Evolutionary conservation across 2,888 invertebrate genomes (phyloP).

Genomic region (Lasioglossum marginatum): DNA sequence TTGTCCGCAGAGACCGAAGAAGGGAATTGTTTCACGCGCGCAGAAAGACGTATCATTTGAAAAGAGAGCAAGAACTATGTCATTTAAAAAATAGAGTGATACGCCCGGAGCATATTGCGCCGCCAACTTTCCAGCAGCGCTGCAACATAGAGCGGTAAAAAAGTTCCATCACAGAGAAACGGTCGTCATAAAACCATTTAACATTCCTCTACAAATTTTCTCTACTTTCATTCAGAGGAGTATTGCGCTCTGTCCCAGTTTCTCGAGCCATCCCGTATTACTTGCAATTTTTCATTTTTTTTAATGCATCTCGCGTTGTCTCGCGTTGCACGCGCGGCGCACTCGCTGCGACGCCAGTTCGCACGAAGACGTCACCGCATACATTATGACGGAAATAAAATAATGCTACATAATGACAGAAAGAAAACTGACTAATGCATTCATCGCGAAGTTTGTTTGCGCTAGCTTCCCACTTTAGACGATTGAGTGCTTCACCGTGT

Average conservation of each 20-base stretch:
- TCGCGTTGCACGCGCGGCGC: background rate
- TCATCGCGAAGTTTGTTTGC: background rate
- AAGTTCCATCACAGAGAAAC: conserved; percentile 9
- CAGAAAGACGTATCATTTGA: background rate
- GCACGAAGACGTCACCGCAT: background rate
- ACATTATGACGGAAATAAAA: conserved; percentile 19
- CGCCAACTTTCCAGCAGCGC: background rate
- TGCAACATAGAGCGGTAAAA: background rate
- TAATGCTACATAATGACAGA: background rate
- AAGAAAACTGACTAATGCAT: background rate
- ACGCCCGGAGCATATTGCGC: conserved; percentile 1
- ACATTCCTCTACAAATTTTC: conserved; percentile 14
- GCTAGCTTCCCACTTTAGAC: background rate
- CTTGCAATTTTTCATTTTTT: conserved; percentile 5
- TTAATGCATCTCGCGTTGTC: background rate
- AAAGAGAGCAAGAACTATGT: background rate
- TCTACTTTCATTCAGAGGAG: conserved; percentile 1
- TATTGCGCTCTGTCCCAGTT: background rate
- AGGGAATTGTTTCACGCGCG: background rate
- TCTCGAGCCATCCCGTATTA: background rate
- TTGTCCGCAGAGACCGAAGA: background rate
- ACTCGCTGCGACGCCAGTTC: background rate
- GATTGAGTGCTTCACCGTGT: background rate
- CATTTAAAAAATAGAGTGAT: conserved; percentile 12
- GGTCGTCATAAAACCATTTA: conserved; percentile 18